Base-by-base conservation (phyloP, 2,113 vertebrate species). In the Pagrus major region DNA sequence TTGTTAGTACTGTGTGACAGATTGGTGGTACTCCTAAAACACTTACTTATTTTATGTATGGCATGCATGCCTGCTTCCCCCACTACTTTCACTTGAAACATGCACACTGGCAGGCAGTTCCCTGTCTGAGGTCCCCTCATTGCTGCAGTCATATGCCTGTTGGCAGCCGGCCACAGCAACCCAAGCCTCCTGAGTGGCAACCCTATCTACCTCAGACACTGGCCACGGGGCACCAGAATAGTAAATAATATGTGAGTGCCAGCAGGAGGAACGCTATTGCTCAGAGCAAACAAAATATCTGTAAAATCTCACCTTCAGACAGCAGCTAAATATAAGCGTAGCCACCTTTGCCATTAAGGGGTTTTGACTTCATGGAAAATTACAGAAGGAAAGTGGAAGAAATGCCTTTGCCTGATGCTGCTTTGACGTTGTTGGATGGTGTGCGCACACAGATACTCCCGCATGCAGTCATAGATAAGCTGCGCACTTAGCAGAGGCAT, bases 151-250 rank as follows among this genome's bases (percentile, higher is more conserved):
- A 93, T 85, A 86, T 84, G 86, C 72, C 73, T 75, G 77, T 25
- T 92, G 87, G 88, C 91, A 77, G 74, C 20, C 21, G 4, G 82
- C 82, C 85, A 71, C 42, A 61, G 88, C 71, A 88, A 92, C 85
- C 83, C 76, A 84, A 92, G 54, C 86, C 80, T 56, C 51, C 47
- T 6, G 70, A 78, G 90, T 67, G 81, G 91, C 80, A 90, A 95
- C 93, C 92, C 89, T 95, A 96, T 95, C 96, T 91, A 85, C 81
- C 86, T 86, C 92, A 94, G 92, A 94, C 95, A 90, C 94, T 93
- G 94, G 92, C 89, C 68, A 86, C 71, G 46, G n/a, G 66, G 65
- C 81, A 96, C 95, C 94, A 96, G 95, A 97, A 97, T 97, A 96
- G 95, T 96, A 96, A 96, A 97, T 96, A 96, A 93, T 93, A 81